Base-by-base conservation (phyloP, 2,888 invertebrate genomes). In the Pyrocoelia pectoralis region DNA sequence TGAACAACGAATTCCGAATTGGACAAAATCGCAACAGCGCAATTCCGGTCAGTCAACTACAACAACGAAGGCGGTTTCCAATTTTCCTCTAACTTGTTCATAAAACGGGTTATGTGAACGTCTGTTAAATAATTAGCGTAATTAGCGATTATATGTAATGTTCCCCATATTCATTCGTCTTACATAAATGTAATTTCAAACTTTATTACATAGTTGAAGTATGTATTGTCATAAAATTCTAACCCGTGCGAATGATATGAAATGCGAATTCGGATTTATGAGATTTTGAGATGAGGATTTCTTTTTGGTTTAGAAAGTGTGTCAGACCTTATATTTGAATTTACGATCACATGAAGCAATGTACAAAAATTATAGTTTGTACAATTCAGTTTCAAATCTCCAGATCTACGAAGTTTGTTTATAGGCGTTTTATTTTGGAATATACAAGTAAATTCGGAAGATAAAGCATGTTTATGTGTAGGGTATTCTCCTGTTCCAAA, bases 121-220 rank as follows among this genome's bases (percentile, higher is more conserved):
- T 24, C 24, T 24, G 6, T 6, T 3, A 24, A 24, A 24, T 24
- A 24, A 24, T 24, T 24, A 24, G 24, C 3, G 24, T 24, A 24
- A 24, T 24, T n/a, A n/a, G n/a, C n/a, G n/a, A n/a, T n/a, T 24
- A 24, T 24, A 24, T 6, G 24, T 5, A 24, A 3, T 24, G 24
- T 6, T 24, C 24, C 24, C 24, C 24, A 24, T 6, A 6, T 6
- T 5, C 24, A 24, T 24, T 24, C 24, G 6, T 24, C 6, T 24
- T 24, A 6, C 61, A 49, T 33, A 33, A 33, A 33, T 33, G n/a
- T 33, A 33, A 33, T 33, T 33, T 33, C 3, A 33, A n/a, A 33
- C 33, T 33, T n/a, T 33, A 33, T 33, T 33, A n/a, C 33, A 33
- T n/a, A 33, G 33, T 33, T 33, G 33, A 33, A 33, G 33, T n/a